Conservation (phyloP, 2,113 vertebrate genomes). For the Sinocyclocheilus anophthalmus region DNA sequence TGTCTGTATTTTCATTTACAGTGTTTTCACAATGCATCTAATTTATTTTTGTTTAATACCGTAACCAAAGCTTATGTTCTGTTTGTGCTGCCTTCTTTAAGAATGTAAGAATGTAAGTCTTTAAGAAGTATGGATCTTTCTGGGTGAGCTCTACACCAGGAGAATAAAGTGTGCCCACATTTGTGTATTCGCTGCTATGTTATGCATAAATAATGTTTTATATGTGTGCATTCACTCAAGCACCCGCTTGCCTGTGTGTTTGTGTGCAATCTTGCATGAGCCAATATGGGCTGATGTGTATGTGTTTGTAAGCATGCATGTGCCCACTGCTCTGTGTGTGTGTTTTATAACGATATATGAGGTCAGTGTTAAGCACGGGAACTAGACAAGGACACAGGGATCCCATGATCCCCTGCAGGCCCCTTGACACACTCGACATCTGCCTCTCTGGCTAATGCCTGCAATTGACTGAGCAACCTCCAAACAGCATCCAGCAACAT, state of each 20-base stretch:
- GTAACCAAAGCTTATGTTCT: not conserved
- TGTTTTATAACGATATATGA: constrained; percentile 16
- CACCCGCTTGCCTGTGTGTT: not conserved
- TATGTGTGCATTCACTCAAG: not conserved
- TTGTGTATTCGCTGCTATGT: not conserved
- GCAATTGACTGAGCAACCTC: not conserved
- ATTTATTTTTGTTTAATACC: not conserved
- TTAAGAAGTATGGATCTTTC: not conserved
- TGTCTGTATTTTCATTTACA: too few relatives aligned
- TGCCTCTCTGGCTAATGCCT: constrained; percentile 32
- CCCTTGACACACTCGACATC: constrained; percentile 39
- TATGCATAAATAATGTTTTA: constrained; percentile 6
- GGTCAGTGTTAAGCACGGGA: constrained; percentile 33
- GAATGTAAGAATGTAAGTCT: not conserved
- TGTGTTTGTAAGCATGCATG: constrained; percentile 18
- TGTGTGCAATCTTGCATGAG: constrained; percentile 15
- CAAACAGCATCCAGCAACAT: constrained; percentile 23
- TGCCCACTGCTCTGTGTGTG: not conserved
- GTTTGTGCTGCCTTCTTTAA: not conserved
- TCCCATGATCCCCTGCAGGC: constrained; percentile 32
- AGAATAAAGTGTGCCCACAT: not conserved
- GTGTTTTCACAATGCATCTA: not conserved
- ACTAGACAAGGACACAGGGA: constrained; percentile 29
- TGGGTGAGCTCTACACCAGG: not conserved
- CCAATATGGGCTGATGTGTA: constrained; percentile 15